These are phyloP conservation scores for Oscarella lobularis DNA, from an alignment of 37 sponge, comb jelly and placozoan genomes.

Conservation along the genomic window DNA sequence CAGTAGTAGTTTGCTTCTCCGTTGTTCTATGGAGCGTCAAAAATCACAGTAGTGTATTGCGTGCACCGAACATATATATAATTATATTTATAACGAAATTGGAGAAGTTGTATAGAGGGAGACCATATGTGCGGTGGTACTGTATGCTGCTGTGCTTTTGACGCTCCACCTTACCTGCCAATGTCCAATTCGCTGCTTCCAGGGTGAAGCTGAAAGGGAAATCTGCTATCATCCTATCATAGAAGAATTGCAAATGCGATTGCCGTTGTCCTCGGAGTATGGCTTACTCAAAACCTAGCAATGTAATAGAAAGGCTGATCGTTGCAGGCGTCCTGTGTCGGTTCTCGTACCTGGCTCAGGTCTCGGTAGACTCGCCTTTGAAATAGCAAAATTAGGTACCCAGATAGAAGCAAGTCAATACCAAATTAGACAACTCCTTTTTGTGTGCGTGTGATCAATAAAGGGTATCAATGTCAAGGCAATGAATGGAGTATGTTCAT, in stretches of 20 bases:
- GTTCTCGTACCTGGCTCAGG: slow-evolving; percentile 93
- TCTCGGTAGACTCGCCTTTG: slow-evolving; percentile 84
- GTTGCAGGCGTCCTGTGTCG: slow-evolving; percentile 10
- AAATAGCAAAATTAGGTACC: slow-evolving; percentile 59
- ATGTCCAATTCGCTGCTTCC: slow-evolving; percentile 7
- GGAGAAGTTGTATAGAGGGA: no score
- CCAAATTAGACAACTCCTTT: background rate
- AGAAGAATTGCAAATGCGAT: slow-evolving; percentile 48
- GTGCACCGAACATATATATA: no score
- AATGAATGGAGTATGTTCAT: slow-evolving; percentile 97
- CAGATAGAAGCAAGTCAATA: background rate
- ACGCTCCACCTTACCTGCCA: background rate
- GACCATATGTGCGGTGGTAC: background rate
- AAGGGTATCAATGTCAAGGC: slow-evolving; percentile 86
- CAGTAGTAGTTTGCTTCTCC: no score
- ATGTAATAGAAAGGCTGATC: no score
- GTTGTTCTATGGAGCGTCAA: no score
- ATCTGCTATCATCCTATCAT: slow-evolving; percentile 83
- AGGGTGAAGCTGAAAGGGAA: slow-evolving; percentile 72
- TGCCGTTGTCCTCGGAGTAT: slow-evolving; percentile 47
- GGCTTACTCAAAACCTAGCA: no score
- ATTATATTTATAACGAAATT: no score
- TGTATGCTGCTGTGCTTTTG: background rate
- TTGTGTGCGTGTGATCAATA: background rate
- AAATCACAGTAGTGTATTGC: no score